Base-by-base conservation (phyloP, 2,113 vertebrate species). In the Smithornis capensis region DNA sequence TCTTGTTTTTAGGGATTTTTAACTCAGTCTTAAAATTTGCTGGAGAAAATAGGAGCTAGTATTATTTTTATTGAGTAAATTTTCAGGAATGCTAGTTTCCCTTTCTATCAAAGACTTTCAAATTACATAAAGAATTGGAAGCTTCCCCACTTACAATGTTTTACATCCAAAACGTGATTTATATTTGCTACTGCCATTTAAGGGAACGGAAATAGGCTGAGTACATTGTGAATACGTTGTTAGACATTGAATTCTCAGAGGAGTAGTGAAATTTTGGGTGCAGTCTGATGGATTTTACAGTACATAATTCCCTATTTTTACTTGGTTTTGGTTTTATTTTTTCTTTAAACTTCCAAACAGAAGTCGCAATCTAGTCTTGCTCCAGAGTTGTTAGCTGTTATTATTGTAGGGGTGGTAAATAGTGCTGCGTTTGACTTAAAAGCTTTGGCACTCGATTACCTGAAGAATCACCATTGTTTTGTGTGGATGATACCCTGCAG, bases 401-500 rank as follows among this genome's bases (percentile, higher is more conserved):
- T 56, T 75, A 12, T 12, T 71, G 38, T 19, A 22, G 53, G 29
- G 22, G 44, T 69, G 79, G 88, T 88, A 80, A 93, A 76, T 57
- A 92, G 53, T 28, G 62, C 87, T 71, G 70, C n/a, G 10, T 79
- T 85, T 69, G 79, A 33, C 62, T 91, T 53, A 33, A 62, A 90
- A 73, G 85, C 85, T 79, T 95, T 95, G 70, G 85, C 94, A 90
- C 67, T 90, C 6, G 13, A 85, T 79, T 96, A 96, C 96, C 94
- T 95, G 96, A 88, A 93, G 83, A 83, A 88, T 90, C 79, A 27
- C 85, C 75, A 23, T 64, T 79, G 45, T 69, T 91, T 83, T 65
- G 53, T 91, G 82, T 60, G 71, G 92, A 83, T 92, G 88, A 76
- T 93, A 88, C 92, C 92, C 95, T 90, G 92, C 90, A 94, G 95